Evolutionary conservation across 2,888 invertebrate species (phyloP), one percentile per base, ranked within the genome.

Genomic region (Arenicola marina): DNA sequence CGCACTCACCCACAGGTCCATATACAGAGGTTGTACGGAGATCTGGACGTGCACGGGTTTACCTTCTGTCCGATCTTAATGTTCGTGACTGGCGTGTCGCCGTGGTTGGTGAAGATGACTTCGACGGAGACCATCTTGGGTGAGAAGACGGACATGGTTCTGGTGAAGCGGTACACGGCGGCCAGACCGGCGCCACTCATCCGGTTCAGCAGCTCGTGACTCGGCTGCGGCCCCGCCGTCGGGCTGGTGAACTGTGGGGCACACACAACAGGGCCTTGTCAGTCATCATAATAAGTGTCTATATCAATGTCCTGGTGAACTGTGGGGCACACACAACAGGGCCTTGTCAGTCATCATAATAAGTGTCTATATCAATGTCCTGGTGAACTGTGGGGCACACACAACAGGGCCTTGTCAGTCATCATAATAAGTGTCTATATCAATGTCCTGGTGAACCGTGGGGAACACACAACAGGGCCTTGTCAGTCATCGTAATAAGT

Each of bases 81-180:
- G 72, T 89, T 87, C 31, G 85, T 87, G 60, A 93, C 75, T 28
- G 84, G 86, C 45, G 88, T 87, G n/a, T 88, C 87, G 48, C 87
- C 86, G 75, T 88, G 87, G 84, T 96, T 97, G 38, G 88, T 87
- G 84, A 96, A 90, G 31, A 86, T 85, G 63, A 96, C 80, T 80
- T 94, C 92, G 15, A 96, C 84, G 26, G 91, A 91, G 63, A 89
- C 89, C 92, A 95, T 92, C 68, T 86, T 86, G 2, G 89, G 87
- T 7, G 93, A 93, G 84, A 89, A 91, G 57, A 95, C 73, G 51
- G 81, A 81, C 46, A 82, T 76, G 24, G 80, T 79, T 32, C 82
- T 67, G 0, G 79, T 80, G 68, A 79, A 82, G 59, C 44, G 81
- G 68, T 84, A 86, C 1, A 74, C 70, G 31, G 84, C 78, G 59